A percentile compares a stretch with the other conserved stretches of the same genome.
Conservation (phyloP, 2,113 vertebrate genomes). For the Nerophis ophidion region DNA sequence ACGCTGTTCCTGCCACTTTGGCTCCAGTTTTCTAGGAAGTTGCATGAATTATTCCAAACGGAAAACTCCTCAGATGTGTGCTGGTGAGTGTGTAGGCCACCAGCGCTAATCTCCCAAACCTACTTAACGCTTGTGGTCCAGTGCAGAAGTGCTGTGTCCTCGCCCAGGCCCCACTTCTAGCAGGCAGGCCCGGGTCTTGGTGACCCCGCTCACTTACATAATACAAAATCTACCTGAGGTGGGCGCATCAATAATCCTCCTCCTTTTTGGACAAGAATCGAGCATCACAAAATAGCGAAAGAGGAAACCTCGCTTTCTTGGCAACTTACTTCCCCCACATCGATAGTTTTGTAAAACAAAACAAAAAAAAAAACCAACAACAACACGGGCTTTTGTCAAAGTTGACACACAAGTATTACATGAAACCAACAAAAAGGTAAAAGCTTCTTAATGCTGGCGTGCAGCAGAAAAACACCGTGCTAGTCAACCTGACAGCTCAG, state of each 20-base stretch:
- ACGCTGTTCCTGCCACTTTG: constrained; percentile 40
- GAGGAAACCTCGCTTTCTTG: constrained; percentile 33
- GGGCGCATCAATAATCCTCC: constrained; percentile 37
- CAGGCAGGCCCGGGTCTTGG: constrained; percentile 39
- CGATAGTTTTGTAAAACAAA: constrained; percentile 20
- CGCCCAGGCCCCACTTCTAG: constrained; percentile 28
- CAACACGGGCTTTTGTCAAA: constrained; percentile 3
- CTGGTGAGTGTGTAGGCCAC: background rate
- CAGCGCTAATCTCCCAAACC: constrained; percentile 33
- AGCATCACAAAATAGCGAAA: constrained; percentile 28
- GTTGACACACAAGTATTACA: background rate
- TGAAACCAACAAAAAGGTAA: constrained; percentile 31
- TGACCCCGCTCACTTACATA: constrained; percentile 44
- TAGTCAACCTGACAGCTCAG: constrained; percentile 27
- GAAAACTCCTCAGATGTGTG: constrained; percentile 10
- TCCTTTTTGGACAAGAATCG: constrained; percentile 38
- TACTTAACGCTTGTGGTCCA: constrained; percentile 40
- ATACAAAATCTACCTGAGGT: constrained; percentile 21
- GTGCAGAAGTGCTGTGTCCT: constrained; percentile 36
- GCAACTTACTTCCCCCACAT: constrained; percentile 60
- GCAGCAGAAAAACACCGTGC: constrained; percentile 29
- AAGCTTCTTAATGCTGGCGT: constrained; percentile 31
- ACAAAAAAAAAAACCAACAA: background rate
- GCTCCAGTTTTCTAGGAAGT: constrained; percentile 43
- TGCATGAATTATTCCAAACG: constrained; percentile 20